These are phyloP conservation scores for Sceloporus tristichus DNA, from an alignment of 2,113 vertebrate genomes.

Conservation along the genomic window DNA sequence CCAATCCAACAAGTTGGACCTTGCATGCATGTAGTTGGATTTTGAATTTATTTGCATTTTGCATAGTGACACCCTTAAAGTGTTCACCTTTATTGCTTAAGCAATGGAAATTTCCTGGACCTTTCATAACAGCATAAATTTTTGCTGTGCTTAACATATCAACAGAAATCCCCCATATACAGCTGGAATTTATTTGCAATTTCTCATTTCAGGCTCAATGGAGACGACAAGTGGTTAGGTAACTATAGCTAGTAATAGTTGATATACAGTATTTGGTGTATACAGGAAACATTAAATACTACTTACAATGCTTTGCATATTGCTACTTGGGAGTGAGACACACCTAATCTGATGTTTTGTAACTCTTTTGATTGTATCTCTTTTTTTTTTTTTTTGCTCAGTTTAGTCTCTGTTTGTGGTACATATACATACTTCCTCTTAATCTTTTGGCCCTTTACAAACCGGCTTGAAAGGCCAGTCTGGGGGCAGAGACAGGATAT, in stretches of 20 bases:
- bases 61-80: background rate
- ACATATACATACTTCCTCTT: no score
- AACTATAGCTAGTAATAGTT: background rate
- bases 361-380: no score
- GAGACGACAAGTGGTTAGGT: background rate
- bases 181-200: background rate
- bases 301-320: background rate
- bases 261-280: background rate
- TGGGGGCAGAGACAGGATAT: no score
- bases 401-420: no score
- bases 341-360: no score
- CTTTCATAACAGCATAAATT: background rate
- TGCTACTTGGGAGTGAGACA: no score
- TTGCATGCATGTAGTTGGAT: background rate
- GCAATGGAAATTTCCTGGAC: background rate
- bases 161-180: background rate
- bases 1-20: background rate
- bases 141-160: background rate
- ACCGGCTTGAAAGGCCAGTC: no score
- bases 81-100: background rate
- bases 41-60: background rate
- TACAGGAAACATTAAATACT: background rate
- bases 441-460: no score
- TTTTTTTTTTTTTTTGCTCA: no score
- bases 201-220: background rate